Evolutionary conservation across 2,113 vertebrate genomes (phyloP).

Genomic region (Vulpes vulpes): DNA sequence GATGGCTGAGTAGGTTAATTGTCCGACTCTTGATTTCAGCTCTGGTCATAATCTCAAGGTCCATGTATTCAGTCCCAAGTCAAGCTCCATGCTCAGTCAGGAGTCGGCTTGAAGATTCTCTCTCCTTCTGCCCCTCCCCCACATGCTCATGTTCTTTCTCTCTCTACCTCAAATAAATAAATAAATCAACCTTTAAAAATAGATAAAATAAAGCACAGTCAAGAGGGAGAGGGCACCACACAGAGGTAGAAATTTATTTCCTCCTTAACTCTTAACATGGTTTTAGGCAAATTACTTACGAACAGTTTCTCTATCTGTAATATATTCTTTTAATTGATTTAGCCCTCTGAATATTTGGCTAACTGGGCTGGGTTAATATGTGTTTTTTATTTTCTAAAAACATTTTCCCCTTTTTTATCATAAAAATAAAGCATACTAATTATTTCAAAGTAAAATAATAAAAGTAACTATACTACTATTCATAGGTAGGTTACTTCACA

Average conservation of each 20-base stretch:
- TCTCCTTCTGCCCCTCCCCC: not conserved
- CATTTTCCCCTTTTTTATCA: not conserved
- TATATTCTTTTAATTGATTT: not conserved
- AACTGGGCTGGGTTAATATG: not conserved
- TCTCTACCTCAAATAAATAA: not conserved
- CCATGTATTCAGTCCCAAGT: not conserved
- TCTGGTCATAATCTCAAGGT: not conserved
- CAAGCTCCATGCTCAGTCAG: not conserved
- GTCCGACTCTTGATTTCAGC: not conserved
- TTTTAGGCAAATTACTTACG: constrained; percentile 36
- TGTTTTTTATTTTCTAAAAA: constrained; percentile 1
- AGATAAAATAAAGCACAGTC: not conserved
- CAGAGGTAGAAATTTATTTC: not conserved
- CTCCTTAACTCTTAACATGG: not conserved
- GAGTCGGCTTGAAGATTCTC: not conserved
- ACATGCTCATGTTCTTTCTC: not conserved
- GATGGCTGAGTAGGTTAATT: not conserved
- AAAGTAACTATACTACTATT: not conserved
- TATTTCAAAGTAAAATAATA: constrained; percentile 22
- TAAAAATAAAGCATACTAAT: not conserved
- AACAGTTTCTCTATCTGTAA: not conserved
- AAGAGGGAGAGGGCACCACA: not conserved
- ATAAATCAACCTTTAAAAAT: not conserved
- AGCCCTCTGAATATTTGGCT: not conserved
- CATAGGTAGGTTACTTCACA: not conserved